A percentile compares a stretch with the other conserved stretches of the same genome.
Evolutionary conservation across 2,113 vertebrate genomes (phyloP).

Genomic region (Callaeas wilsoni): DNA sequence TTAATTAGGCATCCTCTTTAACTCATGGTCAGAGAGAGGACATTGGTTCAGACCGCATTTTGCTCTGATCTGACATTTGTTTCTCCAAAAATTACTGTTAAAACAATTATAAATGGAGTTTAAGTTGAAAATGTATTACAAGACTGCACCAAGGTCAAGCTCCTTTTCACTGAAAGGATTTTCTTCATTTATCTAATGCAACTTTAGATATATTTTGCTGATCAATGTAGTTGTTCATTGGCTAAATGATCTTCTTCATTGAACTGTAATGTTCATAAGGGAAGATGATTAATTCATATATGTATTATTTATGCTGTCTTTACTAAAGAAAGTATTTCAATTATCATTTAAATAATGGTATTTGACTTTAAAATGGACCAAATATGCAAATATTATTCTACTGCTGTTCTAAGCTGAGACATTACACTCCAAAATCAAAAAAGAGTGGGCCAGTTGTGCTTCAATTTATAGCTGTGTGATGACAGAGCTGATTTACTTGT

Average conservation of each 20-base stretch:
- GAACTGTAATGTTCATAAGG: neutral
- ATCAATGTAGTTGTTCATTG: neutral
- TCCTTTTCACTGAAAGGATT: neutral
- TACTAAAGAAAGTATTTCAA: constrained; percentile 8
- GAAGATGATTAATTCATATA: constrained; percentile 15
- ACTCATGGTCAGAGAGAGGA: neutral
- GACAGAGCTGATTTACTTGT: neutral
- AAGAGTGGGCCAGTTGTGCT: neutral
- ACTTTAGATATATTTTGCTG: neutral
- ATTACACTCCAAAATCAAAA: neutral
- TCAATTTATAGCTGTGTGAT: neutral
- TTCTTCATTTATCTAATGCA: neutral
- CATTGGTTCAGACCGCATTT: neutral
- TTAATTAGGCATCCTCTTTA: neutral
- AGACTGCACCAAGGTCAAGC: neutral
- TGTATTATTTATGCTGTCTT: constrained; percentile 19
- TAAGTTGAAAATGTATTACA: neutral
- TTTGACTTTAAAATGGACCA: constrained; percentile 7
- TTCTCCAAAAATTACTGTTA: neutral
- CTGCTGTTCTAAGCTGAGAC: neutral
- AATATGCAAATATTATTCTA: constrained; percentile 21
- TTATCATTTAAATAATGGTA: constrained; percentile 22
- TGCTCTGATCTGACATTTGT: neutral
- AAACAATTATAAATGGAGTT: neutral
- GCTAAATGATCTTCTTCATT: neutral